A percentile compares a stretch with the other conserved stretches of the same genome.
phyloP scores from a whole-genome alignment of 1,140 invertebrate species.

The Apis florea region DNA sequence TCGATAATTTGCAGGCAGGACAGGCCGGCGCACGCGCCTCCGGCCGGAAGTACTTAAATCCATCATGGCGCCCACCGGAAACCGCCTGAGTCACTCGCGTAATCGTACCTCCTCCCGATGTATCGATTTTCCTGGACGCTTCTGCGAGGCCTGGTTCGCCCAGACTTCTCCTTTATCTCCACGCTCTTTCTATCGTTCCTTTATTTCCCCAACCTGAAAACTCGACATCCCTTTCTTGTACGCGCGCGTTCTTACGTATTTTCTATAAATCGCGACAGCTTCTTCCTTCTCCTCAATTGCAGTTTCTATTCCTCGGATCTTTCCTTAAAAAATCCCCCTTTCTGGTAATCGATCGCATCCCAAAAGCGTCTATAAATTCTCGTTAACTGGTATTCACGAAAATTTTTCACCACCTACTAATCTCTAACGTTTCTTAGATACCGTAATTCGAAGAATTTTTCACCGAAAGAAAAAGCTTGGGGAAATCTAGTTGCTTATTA shows the following conservation, averaged over 20 bases:
- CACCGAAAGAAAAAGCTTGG: no score
- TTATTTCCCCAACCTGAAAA: slow-evolving; percentile 11
- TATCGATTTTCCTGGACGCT: slow-evolving; percentile 70
- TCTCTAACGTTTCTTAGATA: no score
- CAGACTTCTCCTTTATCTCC: slow-evolving; percentile 60
- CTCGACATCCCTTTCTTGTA: neutral
- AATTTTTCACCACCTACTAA: no score
- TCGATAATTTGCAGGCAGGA: slow-evolving; percentile 61
- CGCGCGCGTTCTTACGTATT: neutral
- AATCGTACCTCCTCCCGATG: slow-evolving; percentile 72
- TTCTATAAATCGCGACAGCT: no score
- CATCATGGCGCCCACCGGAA: slow-evolving; percentile 75
- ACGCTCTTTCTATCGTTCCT: slow-evolving; percentile 7
- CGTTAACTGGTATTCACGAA: no score
- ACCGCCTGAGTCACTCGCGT: slow-evolving; percentile 75
- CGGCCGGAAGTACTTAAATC: slow-evolving; percentile 75
- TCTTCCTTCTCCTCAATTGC: no score
- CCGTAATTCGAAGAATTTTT: no score
- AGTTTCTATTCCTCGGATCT: no score
- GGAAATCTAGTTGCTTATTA: no score
- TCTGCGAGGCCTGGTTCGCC: slow-evolving; percentile 54
- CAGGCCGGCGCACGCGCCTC: slow-evolving; percentile 71
- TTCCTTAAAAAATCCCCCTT: no score
- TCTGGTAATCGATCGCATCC: no score
- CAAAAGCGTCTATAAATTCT: no score